phyloP scores from a whole-genome alignment of 2,888 invertebrate genomes.

The Mythimna lalbum region DNA sequence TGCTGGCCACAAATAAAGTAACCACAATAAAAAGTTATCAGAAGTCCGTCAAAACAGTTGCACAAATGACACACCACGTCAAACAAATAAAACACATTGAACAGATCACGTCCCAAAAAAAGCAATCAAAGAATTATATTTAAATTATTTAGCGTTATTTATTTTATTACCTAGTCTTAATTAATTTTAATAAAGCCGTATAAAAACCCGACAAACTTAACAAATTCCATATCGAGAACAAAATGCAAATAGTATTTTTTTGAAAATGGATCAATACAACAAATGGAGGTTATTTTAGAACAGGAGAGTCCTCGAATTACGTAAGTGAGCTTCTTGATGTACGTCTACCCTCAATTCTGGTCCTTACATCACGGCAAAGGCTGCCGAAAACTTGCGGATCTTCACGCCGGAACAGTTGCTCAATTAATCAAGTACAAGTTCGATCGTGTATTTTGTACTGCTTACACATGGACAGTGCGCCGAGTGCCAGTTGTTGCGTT shows the following conservation, averaged over 20 bases:
- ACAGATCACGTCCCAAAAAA: conserved; percentile 56
- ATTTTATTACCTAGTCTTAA: conserved; percentile 32
- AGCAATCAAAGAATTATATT: conserved; percentile 36
- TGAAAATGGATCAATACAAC: conserved; percentile 51
- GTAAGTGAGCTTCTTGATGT: conserved; percentile 58
- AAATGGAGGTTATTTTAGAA: conserved; percentile 60
- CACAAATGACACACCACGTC: conserved; percentile 41
- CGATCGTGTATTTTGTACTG: too few relatives aligned
- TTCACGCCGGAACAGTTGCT: too few relatives aligned
- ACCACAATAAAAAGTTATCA: not conserved
- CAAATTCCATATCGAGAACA: not conserved
- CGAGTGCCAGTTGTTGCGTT: too few relatives aligned
- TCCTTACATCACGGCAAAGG: too few relatives aligned
- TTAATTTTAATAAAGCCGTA: conserved; percentile 24
- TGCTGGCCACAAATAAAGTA: conserved; percentile 37
- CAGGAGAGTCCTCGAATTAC: conserved; percentile 37
- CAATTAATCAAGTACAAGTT: too few relatives aligned
- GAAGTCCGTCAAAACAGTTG: conserved; percentile 53
- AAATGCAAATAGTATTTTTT: conserved; percentile 30
- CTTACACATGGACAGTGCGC: too few relatives aligned
- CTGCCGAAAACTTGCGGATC: too few relatives aligned
- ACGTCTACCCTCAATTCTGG: too few relatives aligned
- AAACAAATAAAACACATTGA: conserved; percentile 49
- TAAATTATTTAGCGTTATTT: conserved; percentile 62
- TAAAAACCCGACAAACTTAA: conserved; percentile 20